A percentile compares a stretch with the other conserved stretches of the same genome.
Evolutionary conservation across 2,797 vertebrate species (phyloP).

Genomic region (Trichosurus vulpecula): DNA sequence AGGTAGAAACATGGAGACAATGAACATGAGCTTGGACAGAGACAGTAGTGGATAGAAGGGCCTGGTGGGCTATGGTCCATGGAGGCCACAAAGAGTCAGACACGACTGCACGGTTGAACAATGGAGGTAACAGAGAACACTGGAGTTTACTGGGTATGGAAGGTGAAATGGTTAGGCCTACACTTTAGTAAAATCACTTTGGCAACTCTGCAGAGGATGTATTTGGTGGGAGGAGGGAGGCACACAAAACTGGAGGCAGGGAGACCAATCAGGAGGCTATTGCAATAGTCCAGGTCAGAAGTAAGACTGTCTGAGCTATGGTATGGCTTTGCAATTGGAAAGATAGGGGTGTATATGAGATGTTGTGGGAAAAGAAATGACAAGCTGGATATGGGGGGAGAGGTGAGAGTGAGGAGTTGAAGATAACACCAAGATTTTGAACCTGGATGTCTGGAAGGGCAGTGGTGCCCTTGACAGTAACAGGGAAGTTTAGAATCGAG

Average conservation of each 20-base stretch:
- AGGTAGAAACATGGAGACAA: neutral
- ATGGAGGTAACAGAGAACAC: too few species aligned
- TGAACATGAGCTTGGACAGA: neutral
- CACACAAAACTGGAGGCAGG: neutral
- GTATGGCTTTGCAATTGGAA: neutral
- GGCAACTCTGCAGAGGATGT: neutral
- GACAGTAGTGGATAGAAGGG: neutral
- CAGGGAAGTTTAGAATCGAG: neutral
- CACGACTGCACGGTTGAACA: neutral
- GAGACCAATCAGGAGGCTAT: neutral
- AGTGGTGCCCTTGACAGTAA: neutral
- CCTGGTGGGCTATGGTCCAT: neutral
- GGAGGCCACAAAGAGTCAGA: neutral
- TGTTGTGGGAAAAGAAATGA: neutral
- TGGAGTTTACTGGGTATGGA: neutral
- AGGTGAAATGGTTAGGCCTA: neutral
- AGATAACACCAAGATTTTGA: neutral
- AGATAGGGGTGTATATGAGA: neutral
- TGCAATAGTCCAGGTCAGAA: neutral
- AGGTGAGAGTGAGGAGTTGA: neutral
- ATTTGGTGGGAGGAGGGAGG: neutral
- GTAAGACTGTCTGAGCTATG: neutral
- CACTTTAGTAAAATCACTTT: neutral
- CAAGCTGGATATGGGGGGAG: neutral
- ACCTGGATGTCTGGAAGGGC: neutral